phyloP scores from a whole-genome alignment of 2,888 invertebrate genomes.

The Sylvicola cinctus region DNA sequence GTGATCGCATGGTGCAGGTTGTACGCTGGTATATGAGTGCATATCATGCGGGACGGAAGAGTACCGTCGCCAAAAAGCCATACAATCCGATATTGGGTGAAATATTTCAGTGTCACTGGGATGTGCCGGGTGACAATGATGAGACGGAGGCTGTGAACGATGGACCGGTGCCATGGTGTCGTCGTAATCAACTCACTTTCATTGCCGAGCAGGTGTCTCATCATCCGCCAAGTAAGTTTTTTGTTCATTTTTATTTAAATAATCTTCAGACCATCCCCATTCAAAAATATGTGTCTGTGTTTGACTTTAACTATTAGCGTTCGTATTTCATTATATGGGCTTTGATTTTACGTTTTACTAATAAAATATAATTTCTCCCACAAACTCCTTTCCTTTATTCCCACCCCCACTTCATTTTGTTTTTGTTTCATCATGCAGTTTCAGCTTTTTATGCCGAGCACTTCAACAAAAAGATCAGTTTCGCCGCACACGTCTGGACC shows the following conservation, averaged over 20 bases:
- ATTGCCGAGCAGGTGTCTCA: slow-evolving; percentile 98
- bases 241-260: slow-evolving; percentile 1
- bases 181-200: slow-evolving; percentile 71
- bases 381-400: slow-evolving; percentile 2
- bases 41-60: slow-evolving; percentile 95
- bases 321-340: no score
- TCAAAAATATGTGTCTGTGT: not conserved
- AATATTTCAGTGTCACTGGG: slow-evolving; percentile 80
- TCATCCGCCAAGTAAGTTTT: slow-evolving; percentile 86
- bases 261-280: no score
- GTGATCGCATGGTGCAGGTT: slow-evolving; percentile 83
- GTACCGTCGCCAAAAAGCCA: slow-evolving; percentile 93
- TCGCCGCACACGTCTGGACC: slow-evolving; percentile 96
- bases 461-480: slow-evolving; percentile 68
- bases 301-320: not conserved
- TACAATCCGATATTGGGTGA: slow-evolving; percentile 98
- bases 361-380: slow-evolving; percentile 4
- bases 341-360: no score
- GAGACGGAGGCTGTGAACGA: slow-evolving; percentile 33
- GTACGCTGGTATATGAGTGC: slow-evolving; percentile 95
- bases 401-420: slow-evolving; percentile 9
- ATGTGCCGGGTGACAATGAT: slow-evolving; percentile 28
- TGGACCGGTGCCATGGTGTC: slow-evolving; percentile 85
- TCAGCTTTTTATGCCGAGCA: slow-evolving; percentile 99
- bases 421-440: slow-evolving; percentile 34